phyloP scores from a whole-genome alignment of 2,797 vertebrate species.

The Mormyrus proboscirostris region DNA sequence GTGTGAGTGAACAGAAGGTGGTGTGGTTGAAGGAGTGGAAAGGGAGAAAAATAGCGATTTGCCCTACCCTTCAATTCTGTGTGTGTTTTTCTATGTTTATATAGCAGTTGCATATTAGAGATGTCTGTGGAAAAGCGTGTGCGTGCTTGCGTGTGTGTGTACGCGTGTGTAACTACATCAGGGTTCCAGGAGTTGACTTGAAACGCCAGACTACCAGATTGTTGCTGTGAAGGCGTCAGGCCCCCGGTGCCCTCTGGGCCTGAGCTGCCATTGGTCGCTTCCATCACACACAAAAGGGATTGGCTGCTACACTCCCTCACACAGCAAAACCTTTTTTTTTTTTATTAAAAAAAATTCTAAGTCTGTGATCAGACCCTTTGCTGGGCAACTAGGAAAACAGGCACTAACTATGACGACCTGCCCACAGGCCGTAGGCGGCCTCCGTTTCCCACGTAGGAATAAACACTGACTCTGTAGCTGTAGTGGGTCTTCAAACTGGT shows the following conservation, averaged over 20 bases:
- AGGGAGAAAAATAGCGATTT: background rate
- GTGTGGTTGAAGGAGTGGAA: background rate
- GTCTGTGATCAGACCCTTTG: background rate
- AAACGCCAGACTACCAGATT: slow-evolving; percentile 18
- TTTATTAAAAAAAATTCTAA: background rate
- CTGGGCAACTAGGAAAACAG: background rate
- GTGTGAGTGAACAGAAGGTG: background rate
- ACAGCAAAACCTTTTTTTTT: background rate
- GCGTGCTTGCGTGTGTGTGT: background rate
- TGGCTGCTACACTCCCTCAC: background rate
- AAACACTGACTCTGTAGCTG: slow-evolving; percentile 7
- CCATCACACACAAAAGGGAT: slow-evolving; percentile 12
- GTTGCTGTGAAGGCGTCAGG: slow-evolving; percentile 6
- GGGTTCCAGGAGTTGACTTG: slow-evolving; percentile 9
- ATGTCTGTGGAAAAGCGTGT: slow-evolving; percentile 6
- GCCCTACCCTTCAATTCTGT: background rate
- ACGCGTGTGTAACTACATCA: slow-evolving; percentile 13
- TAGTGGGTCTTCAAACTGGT: slow-evolving; percentile 35
- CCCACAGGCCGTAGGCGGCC: background rate
- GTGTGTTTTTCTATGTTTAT: slow-evolving; percentile 5
- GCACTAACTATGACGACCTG: background rate
- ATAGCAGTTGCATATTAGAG: background rate
- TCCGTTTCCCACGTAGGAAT: slow-evolving; percentile 10
- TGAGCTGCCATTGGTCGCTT: background rate
- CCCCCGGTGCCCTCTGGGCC: background rate